Base-by-base conservation (phyloP, 2,888 invertebrate species). In the Tricholauxania praeusta region DNA sequence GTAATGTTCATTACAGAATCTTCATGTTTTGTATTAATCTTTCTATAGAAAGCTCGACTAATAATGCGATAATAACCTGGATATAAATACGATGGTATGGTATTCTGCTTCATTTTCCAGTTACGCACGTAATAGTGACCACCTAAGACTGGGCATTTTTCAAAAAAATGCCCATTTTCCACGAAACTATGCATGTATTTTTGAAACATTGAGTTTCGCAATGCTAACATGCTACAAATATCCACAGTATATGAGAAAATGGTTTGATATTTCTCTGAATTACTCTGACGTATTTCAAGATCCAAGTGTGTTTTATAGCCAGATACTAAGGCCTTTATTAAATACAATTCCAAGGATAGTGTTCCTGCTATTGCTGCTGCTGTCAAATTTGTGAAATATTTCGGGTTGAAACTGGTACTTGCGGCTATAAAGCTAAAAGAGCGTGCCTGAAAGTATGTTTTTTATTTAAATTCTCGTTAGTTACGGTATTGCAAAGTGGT, bases 101-200 rank as follows among this genome's bases (percentile, higher is more conserved):
- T 32, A 7, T n/a, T 48, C 6, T 78, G 68, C 15, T 75, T 76
- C 14, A 79, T 60, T 51, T 67, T 53, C 77, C 77, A 79, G 59
- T 59, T 73, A 28, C 52, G 68, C 17, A 80, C 15, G 32, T 77
- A 77, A 67, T 80, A 79, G 32, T 77, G 72, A 1, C 72, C 73
- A 5, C 65, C 28, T 65, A 72, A 60, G n/a, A 80, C 59, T 0
- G 85, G 84, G 22, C 84, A 84, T 17, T 78, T 76, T 64, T 71
- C 62, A 67, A 78, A 76, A 28, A 83, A 80, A 66, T 85, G 84
- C 0, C 83, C 72, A 67, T 78, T 75, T 5, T 74, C 72, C 5
- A 78, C n/a, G 49, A 83, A 69, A 72, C 78, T 79, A 2, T 76
- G 75, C 17, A 77, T 79, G 81, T 79, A 85, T 57, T 72, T 72